phyloP scores from a whole-genome alignment of 2,888 invertebrate species.

The Aporophyla lueneburgensis region DNA sequence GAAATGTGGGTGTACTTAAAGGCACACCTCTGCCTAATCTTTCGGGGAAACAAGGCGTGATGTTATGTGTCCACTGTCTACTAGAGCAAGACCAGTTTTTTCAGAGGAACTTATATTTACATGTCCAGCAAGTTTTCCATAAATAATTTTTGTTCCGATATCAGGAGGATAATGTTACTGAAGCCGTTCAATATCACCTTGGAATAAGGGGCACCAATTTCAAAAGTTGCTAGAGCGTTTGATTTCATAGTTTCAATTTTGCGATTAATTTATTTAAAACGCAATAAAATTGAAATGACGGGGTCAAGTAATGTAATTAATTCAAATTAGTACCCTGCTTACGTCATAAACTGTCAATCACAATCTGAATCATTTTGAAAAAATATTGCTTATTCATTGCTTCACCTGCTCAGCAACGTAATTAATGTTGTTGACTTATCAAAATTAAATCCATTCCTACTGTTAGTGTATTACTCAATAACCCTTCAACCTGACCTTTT shows the following conservation, averaged over 20 bases:
- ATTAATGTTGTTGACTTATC: too few species aligned
- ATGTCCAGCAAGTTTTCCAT: background rate
- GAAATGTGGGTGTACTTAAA: too few species aligned
- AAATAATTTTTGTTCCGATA: background rate
- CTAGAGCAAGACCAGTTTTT: background rate
- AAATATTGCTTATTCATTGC: too few species aligned
- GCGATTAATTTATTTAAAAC: background rate
- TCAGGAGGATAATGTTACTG: background rate
- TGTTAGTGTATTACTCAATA: too few species aligned
- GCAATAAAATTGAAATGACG: background rate
- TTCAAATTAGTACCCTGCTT: background rate
- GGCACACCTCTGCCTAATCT: too few species aligned
- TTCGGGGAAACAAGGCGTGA: too few species aligned
- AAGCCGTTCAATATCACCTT: background rate
- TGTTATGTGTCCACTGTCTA: too few species aligned
- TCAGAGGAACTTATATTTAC: too few species aligned
- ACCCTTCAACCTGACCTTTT: conserved; percentile 2
- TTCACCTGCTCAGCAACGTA: too few species aligned
- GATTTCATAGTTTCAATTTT: background rate
- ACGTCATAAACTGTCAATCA: too few species aligned
- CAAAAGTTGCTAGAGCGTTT: background rate
- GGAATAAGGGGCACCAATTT: background rate
- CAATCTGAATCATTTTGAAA: too few species aligned
- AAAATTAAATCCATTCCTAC: too few species aligned
- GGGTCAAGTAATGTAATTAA: background rate